These are phyloP conservation scores for Actinemys pallida DNA, from an alignment of 2,113 vertebrate species.

Conservation along the genomic window DNA sequence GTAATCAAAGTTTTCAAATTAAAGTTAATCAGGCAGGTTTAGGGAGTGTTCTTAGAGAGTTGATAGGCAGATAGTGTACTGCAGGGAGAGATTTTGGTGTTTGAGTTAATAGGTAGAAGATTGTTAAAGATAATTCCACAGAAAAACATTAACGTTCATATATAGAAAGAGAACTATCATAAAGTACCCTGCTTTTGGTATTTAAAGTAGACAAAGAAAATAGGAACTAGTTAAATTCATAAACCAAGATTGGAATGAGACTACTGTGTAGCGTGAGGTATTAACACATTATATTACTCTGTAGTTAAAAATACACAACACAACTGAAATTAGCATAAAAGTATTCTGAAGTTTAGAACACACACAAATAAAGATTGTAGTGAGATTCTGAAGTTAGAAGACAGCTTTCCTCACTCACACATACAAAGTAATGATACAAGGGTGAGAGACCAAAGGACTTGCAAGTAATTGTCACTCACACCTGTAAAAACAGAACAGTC, in stretches of 20 bases:
- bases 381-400: background rate
- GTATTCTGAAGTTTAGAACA: background rate
- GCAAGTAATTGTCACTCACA: background rate
- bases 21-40: background rate
- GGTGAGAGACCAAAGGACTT: background rate
- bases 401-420: background rate
- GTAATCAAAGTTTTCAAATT: background rate
- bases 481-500: background rate
- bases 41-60: background rate
- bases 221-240: background rate
- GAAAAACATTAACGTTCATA: background rate
- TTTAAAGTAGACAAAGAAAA: background rate
- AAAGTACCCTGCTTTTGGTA: background rate
- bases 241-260: background rate
- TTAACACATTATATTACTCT: background rate
- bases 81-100: background rate
- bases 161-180: background rate
- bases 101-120: background rate
- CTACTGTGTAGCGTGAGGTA: background rate
- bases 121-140: background rate
- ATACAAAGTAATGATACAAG: background rate
- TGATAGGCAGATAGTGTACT: background rate
- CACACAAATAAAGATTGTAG: background rate
- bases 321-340: background rate
- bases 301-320: background rate